Conservation (phyloP, 2,113 vertebrate species). For the Leucoraja erinaceus region DNA sequence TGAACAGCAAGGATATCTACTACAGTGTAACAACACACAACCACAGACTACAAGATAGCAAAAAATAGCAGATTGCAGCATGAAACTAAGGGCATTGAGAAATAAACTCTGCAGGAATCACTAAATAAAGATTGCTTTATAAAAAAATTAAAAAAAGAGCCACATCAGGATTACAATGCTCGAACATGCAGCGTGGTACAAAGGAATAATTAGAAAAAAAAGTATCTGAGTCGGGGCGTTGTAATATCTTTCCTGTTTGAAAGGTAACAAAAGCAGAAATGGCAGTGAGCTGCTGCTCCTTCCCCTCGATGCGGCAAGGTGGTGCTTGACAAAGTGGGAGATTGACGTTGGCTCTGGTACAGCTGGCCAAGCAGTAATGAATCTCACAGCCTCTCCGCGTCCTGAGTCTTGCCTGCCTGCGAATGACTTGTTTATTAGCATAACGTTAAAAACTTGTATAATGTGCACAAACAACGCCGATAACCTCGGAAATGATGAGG, state of each 20-base stretch:
- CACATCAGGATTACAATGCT: slow-evolving; percentile 18
- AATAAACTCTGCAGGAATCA: slow-evolving; percentile 8
- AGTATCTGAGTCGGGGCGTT: background rate
- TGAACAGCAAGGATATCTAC: background rate
- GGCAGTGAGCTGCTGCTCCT: slow-evolving; percentile 15
- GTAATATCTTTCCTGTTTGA: slow-evolving; percentile 2
- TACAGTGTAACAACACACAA: background rate
- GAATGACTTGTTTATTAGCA: slow-evolving; percentile 21
- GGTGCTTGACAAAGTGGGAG: slow-evolving; percentile 19
- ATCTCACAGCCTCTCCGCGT: slow-evolving; percentile 18
- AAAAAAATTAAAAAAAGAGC: background rate
- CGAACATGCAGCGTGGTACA: background rate
- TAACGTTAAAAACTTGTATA: slow-evolving; percentile 8
- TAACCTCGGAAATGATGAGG: background rate
- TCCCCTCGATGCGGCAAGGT: slow-evolving; percentile 19
- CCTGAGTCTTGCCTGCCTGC: background rate
- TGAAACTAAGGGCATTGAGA: background rate
- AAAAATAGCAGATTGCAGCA: slow-evolving; percentile 1
- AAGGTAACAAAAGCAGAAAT: background rate
- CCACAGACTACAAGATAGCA: background rate
- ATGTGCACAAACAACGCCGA: background rate
- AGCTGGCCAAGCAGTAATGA: slow-evolving; percentile 30
- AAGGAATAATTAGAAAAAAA: background rate
- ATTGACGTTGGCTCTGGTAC: slow-evolving; percentile 21
- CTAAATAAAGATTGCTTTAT: background rate